Conservation (phyloP, 2,888 invertebrate genomes). For the Balanococcus diminutus region DNA sequence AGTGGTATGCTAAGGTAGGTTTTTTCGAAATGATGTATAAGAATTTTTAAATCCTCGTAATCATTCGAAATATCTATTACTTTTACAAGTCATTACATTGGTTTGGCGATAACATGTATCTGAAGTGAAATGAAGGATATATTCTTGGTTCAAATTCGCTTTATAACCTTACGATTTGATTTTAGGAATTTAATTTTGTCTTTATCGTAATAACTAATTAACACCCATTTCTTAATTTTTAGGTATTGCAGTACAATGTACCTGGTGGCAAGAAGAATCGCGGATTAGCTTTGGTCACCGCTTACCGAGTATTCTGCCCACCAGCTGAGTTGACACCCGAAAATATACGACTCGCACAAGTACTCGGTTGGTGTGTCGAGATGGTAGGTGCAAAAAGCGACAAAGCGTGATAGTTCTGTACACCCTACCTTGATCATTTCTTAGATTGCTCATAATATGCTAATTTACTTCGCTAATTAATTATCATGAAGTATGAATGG, state of each 20-base stretch:
- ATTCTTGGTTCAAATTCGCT: background rate
- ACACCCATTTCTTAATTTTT: background rate
- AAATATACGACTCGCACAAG: slow-evolving; percentile 77
- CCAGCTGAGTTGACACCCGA: slow-evolving; percentile 74
- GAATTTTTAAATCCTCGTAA: too few species aligned
- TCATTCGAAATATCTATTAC: too few species aligned
- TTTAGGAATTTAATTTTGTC: background rate
- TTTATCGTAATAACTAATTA: slow-evolving; percentile 5
- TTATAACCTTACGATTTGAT: background rate
- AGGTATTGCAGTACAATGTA: slow-evolving; percentile 89
- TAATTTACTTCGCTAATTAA: background rate
- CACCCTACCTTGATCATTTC: background rate
- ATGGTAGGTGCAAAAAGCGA: slow-evolving; percentile 69
- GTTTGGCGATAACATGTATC: too few species aligned
- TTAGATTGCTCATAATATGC: background rate
- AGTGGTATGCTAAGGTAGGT: slow-evolving; percentile 79
- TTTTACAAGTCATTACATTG: too few species aligned
- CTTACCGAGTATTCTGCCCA: slow-evolving; percentile 75
- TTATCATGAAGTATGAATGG: background rate
- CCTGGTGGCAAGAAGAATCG: slow-evolving; percentile 88
- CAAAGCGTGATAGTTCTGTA: too few species aligned
- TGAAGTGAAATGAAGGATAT: too few species aligned
- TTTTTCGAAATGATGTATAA: background rate
- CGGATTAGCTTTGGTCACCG: slow-evolving; percentile 74
- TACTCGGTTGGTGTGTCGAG: slow-evolving; percentile 94